phyloP scores from a whole-genome alignment of 2,113 vertebrate genomes.

The Gyps fulvus region DNA sequence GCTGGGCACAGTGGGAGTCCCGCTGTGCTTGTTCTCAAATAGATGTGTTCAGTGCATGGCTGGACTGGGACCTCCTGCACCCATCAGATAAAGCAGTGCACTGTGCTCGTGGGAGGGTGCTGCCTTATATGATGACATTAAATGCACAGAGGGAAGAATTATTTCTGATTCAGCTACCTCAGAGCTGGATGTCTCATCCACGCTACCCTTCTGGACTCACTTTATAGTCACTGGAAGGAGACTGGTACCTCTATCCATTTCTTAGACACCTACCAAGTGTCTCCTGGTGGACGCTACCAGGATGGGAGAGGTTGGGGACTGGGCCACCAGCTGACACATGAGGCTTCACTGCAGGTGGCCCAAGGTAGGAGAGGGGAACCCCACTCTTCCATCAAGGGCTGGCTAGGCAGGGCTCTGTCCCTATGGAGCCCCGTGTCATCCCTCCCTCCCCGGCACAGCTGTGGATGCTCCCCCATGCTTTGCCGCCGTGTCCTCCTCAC shows the following conservation, averaged over 20 bases:
- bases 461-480: not conserved
- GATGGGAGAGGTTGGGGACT: not conserved
- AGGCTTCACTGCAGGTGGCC: not conserved
- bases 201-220: not conserved
- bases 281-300: not conserved
- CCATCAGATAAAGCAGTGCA: accelerated
- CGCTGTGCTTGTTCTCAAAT: not conserved
- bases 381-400: no score
- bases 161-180: not conserved
- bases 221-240: not conserved
- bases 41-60: not conserved
- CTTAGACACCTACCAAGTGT: not conserved
- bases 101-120: not conserved
- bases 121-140: not conserved
- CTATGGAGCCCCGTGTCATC: not conserved
- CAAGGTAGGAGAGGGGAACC: not conserved
- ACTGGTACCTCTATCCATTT: accelerated
- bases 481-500: not conserved
- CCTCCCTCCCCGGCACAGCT: accelerated
- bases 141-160: not conserved
- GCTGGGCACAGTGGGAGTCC: not conserved
- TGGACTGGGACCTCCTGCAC: not conserved
- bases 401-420: no score
- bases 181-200: not conserved
- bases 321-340: not conserved